Percentiles rank a stretch among this genome's conserved stretches.
Evolutionary conservation across 2,113 vertebrate species (phyloP).

Genomic region (Oceanodroma tethys): DNA sequence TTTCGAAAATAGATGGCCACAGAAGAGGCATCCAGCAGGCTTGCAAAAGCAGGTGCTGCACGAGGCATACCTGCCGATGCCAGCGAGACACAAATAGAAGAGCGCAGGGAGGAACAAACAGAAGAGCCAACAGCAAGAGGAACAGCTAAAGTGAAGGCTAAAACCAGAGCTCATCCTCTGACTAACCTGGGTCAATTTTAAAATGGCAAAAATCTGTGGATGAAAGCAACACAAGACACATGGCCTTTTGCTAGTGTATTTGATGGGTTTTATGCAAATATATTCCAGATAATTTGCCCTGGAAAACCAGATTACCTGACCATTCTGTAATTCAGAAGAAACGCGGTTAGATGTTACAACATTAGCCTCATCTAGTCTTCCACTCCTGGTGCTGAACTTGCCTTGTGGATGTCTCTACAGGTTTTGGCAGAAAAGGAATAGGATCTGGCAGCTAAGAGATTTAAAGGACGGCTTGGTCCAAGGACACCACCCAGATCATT

Average conservation of each 20-base stretch:
- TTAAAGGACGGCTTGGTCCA: background rate
- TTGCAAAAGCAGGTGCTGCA: background rate
- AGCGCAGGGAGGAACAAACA: no score
- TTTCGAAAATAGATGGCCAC: background rate
- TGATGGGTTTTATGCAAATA: background rate
- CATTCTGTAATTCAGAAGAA: background rate
- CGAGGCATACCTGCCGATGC: rapidly evolving
- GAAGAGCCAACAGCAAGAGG: background rate
- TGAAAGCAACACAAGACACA: background rate
- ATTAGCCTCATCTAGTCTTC: background rate
- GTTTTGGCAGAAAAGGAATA: background rate
- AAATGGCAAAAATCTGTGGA: background rate
- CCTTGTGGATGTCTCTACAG: background rate
- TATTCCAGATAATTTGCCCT: background rate
- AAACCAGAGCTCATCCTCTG: background rate
- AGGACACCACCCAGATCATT: background rate
- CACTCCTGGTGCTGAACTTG: background rate
- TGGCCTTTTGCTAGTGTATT: background rate
- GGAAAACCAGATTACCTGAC: background rate
- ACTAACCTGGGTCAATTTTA: background rate
- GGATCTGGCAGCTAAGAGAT: background rate
- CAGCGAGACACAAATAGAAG: background rate
- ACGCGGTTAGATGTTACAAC: background rate
- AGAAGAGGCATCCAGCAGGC: background rate
- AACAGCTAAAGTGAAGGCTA: background rate